phyloP scores from a whole-genome alignment of 2,113 vertebrate genomes.

The Myotis lucifugus region DNA sequence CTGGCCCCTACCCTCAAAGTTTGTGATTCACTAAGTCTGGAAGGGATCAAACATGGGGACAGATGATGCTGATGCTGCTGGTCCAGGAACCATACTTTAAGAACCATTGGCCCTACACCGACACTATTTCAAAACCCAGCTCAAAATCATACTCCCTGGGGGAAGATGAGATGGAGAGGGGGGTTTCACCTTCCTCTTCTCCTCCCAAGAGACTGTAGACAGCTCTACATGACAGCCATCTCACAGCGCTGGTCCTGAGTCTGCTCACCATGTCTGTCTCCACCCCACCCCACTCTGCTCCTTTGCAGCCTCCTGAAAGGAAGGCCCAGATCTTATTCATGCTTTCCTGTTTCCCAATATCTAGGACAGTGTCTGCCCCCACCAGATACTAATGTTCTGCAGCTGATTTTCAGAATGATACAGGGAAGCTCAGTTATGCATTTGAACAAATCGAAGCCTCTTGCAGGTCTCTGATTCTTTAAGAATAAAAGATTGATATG shows the following conservation, averaged over 20 bases:
- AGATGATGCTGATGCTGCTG: not conserved
- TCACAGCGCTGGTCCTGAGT: not conserved
- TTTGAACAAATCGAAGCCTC: not conserved
- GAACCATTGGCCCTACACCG: not conserved
- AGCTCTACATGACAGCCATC: not conserved
- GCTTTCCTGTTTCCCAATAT: not conserved
- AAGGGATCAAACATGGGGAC: not conserved
- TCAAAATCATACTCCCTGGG: not conserved
- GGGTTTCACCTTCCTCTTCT: not conserved
- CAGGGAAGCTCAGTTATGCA: not conserved
- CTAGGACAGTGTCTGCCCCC: not conserved
- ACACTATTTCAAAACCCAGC: not conserved
- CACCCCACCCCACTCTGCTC: not conserved
- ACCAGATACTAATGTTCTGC: not conserved
- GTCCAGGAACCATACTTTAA: not conserved
- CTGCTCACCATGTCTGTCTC: not conserved
- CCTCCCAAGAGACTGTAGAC: not conserved
- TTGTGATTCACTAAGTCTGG: not conserved
- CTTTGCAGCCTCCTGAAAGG: not conserved
- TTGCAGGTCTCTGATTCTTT: not conserved
- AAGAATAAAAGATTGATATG: conserved; percentile 38
- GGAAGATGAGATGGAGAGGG: not conserved
- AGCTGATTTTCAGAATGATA: not conserved
- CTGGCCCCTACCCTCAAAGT: not conserved
- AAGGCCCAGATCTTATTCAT: not conserved